Evolutionary conservation across 92 coral and sea anemone genomes (phyloP), one percentile per base, ranked within the genome.

Genomic region (Porites evermanni): DNA sequence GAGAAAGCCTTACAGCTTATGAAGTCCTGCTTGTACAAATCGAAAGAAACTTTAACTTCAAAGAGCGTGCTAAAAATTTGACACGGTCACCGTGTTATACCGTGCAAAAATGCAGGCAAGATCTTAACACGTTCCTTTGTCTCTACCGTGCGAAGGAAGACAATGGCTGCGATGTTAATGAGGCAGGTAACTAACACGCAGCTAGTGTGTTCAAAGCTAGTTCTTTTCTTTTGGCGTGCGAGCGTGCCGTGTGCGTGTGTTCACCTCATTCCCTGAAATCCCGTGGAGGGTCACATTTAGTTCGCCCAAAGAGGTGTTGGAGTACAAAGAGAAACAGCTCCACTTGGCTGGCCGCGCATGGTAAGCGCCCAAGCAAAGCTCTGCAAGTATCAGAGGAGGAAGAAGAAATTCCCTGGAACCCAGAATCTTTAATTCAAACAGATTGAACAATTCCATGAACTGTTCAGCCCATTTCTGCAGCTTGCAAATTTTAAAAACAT

Each of bases 251-350:
- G 56, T 73, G 78, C 78, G 78, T 73, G 78, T 2, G 29, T 74
- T 74, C 79, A 74, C 79, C 79, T 74, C 47, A 74, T 74, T 53
- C 79, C 65, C 23, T 51, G 38, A 52, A 74, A 74, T 74, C 81
- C 81, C 70, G 81, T 26, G 81, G 81, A 77, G 69, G 81, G 81
- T 77, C 81, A 77, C 81, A 77, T 70, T 26, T 54, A 1, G 13
- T 54, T 54, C 59, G 59, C 11, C 13, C 13, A 12, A 54, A 54
- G 11, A 54, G 9, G 11, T 54, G 59, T 54, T 8, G 59, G 9
- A 3, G 59, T 54, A 54, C 13, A 54, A 54, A 54, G 13, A 54
- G 9, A 8, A 12, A 54, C 59, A 54, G 59, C 32, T 29, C 3
- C 32, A 3, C 32, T 29, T 29, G 32, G 32, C 32, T 29, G 32